A percentile compares a stretch with the other conserved stretches of the same genome.
Evolutionary conservation across 2,797 vertebrate genomes (phyloP).

Genomic region (Tadarida brasiliensis): DNA sequence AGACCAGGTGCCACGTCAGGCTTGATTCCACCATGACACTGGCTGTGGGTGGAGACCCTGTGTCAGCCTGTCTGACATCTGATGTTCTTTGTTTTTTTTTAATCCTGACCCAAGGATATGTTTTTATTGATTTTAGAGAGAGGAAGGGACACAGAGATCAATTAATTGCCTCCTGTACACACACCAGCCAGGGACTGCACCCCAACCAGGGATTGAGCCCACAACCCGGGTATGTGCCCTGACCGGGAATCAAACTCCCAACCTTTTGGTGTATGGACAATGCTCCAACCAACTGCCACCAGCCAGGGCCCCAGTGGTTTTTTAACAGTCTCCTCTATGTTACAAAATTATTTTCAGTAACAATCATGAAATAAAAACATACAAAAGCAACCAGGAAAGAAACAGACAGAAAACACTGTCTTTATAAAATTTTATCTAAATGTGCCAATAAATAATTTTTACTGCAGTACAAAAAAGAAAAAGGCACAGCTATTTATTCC

Average conservation of each 20-base stretch:
- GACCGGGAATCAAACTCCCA: background rate
- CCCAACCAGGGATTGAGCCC: background rate
- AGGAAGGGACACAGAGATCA: background rate
- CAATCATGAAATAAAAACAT: conserved; percentile 17
- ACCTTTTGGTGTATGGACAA: background rate
- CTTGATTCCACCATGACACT: fast-evolving
- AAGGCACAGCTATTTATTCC: background rate
- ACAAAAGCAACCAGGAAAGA: background rate
- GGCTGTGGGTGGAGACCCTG: fast-evolving
- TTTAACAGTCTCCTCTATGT: background rate
- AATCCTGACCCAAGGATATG: background rate
- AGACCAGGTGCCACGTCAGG: fast-evolving
- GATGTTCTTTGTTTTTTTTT: background rate
- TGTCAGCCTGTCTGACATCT: background rate
- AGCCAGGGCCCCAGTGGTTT: background rate
- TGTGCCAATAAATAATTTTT: background rate
- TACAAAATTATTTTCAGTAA: conserved; percentile 14
- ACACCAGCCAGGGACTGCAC: no score
- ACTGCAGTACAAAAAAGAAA: background rate
- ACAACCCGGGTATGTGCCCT: background rate
- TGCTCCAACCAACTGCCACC: background rate
- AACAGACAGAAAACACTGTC: background rate
- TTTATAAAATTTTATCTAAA: background rate
- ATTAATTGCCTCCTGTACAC: background rate
- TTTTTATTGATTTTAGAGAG: background rate